Evolutionary conservation across 2,888 invertebrate species (phyloP).

Genomic region (Drosophila paracracens): DNA sequence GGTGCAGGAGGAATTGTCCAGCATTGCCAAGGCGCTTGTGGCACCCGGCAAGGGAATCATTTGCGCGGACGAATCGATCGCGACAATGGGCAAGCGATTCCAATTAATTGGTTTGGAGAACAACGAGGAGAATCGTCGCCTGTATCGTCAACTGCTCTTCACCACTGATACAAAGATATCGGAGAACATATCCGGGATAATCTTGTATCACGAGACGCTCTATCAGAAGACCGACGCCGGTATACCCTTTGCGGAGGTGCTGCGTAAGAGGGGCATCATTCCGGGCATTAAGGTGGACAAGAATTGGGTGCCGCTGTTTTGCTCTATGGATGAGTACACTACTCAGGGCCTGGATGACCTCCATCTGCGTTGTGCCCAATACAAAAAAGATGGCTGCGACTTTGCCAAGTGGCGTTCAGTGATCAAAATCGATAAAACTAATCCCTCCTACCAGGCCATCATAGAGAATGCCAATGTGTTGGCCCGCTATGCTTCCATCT

Average conservation of each 20-base stretch:
- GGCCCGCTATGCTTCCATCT: conserved; percentile 98
- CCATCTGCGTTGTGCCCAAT: conserved; percentile 96
- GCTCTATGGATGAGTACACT: conserved; percentile 97
- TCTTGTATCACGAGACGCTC: conserved; percentile 98
- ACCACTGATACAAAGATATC: conserved; percentile 90
- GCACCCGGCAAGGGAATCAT: conserved; percentile 98
- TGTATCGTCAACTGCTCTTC: conserved; percentile 95
- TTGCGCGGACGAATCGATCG: conserved; percentile 98
- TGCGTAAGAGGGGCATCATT: conserved; percentile 95
- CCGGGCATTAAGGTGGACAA: conserved; percentile 99
- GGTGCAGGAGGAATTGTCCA: conserved; percentile 93
- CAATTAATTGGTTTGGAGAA: conserved; percentile 95
- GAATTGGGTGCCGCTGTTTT: conserved; percentile 96
- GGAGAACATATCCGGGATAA: conserved; percentile 97
- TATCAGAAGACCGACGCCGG: conserved; percentile 97
- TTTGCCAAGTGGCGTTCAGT: conserved; percentile 99
- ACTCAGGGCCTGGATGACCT: conserved; percentile 99
- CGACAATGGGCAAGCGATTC: conserved; percentile 85
- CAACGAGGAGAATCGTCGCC: conserved; percentile 95
- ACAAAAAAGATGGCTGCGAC: conserved; percentile 98
- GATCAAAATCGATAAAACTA: conserved; percentile 95
- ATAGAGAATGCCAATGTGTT: conserved; percentile 97
- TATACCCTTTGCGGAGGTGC: conserved; percentile 92
- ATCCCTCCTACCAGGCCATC: conserved; percentile 95
- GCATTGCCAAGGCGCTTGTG: conserved; percentile 95